Evolutionary conservation across 2,888 invertebrate species (phyloP), one percentile per base, ranked within the genome.

Genomic region (Caradrina clavipalpis): DNA sequence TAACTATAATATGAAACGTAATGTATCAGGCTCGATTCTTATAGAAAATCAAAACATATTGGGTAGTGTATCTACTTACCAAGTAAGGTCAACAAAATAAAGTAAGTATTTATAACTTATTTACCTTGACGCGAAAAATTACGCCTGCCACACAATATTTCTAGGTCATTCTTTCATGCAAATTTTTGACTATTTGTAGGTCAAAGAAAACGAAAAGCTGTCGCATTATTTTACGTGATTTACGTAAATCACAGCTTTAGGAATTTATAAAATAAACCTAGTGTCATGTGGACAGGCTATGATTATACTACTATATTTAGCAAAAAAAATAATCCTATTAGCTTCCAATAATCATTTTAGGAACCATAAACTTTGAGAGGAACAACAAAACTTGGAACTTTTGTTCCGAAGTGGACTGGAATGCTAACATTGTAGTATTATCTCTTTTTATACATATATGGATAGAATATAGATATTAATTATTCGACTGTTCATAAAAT

Each of bases 101-200:
- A 21, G 22, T 69, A 55, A 50, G n/a, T 21, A 42, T 49, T 42
- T 53, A 26, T 22, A 35, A 50, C 26, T 45, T 57, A 35, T 73
- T 77, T 62, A 49, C 53, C 51, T 69, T 57, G 60, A 53, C 61
- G 22, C 17, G 11, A 8, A 51, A 56, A 61, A 49, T 53, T 57
- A 45, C 19, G 11, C 39, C 19, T 19, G 15, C n/a, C 17, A 39
- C 2, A 7, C 39, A 7, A 45, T 0, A 35, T 60, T 64, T 64
- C 53, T 75, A 64, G 79, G 74, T 73, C 75, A 73, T n/a, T 22
- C 11, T 60, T 47, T 11, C 50, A 78, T 58, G 53, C 56, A 42
- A 73, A 57, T 62, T 78, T 55, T 45, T 54, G 49, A 65, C 56
- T n/a, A 42, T 47, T 17, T 74, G 49, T 31, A 17, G 21, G 72